phyloP scores from a whole-genome alignment of 2,797 vertebrate genomes.

The Mycteria americana region DNA sequence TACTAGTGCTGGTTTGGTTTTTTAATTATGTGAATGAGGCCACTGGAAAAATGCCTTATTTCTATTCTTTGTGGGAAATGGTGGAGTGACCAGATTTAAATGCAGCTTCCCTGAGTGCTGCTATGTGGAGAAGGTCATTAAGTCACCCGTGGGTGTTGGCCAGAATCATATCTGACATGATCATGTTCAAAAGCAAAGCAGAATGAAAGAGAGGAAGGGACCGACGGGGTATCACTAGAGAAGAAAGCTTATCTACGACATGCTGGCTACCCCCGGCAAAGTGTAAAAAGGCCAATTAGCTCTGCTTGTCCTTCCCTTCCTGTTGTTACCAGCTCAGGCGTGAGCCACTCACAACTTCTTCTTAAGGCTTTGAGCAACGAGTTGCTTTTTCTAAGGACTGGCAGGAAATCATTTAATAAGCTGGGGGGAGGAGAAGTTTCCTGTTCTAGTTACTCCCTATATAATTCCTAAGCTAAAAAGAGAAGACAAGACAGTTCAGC shows the following conservation, averaged over 20 bases:
- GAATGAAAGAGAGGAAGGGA: constrained; percentile 65
- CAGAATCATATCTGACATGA: constrained; percentile 30
- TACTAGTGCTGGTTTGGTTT: not conserved
- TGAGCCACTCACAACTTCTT: constrained; percentile 8
- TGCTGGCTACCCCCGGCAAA: constrained; percentile 7
- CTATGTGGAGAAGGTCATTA: not conserved
- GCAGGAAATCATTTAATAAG: constrained; percentile 80
- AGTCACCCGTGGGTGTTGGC: not conserved
- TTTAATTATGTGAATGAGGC: not conserved
- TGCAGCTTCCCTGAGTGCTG: not conserved
- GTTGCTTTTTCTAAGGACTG: constrained; percentile 71
- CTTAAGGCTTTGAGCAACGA: constrained; percentile 69
- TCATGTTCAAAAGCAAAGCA: constrained; percentile 38
- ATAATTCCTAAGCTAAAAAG: not conserved
- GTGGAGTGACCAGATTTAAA: not conserved
- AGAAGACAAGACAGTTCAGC: not conserved
- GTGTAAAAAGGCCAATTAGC: constrained; percentile 78
- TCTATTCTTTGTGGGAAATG: not conserved
- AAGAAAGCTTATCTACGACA: constrained; percentile 61
- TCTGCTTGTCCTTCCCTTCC: constrained; percentile 75
- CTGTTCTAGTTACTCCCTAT: not conserved
- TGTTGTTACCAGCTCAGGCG: constrained; percentile 71
- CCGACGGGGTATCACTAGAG: not conserved
- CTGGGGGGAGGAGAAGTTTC: constrained; percentile 18
- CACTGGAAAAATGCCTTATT: not conserved